Base-by-base conservation (phyloP, 2,113 vertebrate species). In the Spea multiplicata region DNA sequence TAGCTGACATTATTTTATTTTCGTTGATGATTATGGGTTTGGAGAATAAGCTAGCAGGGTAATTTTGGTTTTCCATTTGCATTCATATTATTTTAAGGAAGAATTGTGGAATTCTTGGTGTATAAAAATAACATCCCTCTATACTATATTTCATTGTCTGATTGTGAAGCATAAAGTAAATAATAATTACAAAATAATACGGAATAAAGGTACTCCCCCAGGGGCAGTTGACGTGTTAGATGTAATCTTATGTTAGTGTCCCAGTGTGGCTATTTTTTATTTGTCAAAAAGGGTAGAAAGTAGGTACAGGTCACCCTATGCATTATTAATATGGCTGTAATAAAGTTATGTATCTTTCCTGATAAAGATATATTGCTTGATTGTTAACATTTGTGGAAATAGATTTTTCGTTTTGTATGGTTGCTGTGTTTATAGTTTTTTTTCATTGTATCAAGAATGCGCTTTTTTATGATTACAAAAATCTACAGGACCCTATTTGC, bases 281-380 rank as follows among this genome's bases (percentile, higher is more conserved):
- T 70, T 46, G n/a, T 6, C 16, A 70, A 44, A 69, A 30, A 67
- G 49, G 61, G 46, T 48, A 47, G 49, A 68, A 50, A 76, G 5
- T 66, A 52, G 74, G 74, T 49, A 53, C 48, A 0, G 16, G 48
- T 44, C n/a, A 53, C 52, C n/a, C 61, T 76, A 44, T 46, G 64
- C 47, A 76, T 76, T 76, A 76, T 76, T 68, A 76, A 67, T 68
- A 50, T 76, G 62, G 12, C 66, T 46, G 66, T 8, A 76, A 67
- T 30, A 10, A 75, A 68, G 65, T 49, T 76, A 65, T 16, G 69
- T 30, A 50, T 49, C 50, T 44, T 9, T 6, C 46, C 13, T 57
- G 46, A 76, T 65, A 76, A 76, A 57, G n/a, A 65, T 16, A 46
- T 6, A 67, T 53, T 16, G 74, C 65, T 67, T 14, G 65, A 48